Conservation (phyloP, 2,113 vertebrate species). For the Platichthys flesus region DNA sequence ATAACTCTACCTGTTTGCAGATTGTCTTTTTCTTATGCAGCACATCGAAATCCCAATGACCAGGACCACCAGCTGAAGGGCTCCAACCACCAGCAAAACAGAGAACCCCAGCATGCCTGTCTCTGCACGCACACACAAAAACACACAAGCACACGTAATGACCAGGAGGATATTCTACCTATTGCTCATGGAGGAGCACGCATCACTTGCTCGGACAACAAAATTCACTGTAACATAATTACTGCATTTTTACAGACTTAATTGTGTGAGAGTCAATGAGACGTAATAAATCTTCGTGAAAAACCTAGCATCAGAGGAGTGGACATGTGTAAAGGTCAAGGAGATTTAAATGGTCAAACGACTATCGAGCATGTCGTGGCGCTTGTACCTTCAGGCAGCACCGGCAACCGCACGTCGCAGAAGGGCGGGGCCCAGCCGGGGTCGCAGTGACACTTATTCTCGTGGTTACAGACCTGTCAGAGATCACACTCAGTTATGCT, state of each 20-base stretch:
- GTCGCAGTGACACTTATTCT: constrained; percentile 88
- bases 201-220: constrained; percentile 22
- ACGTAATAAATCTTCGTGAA: constrained; percentile 21
- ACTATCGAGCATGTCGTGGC: neutral
- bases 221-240: constrained; percentile 52
- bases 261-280: constrained; percentile 40
- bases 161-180: neutral
- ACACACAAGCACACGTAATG: neutral
- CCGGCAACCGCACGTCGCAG: constrained; percentile 75
- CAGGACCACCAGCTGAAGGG: constrained; percentile 62
- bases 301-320: constrained; percentile 15
- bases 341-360: constrained; percentile 8
- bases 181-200: constrained; percentile 12
- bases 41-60: constrained; percentile 64
- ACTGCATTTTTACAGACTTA: constrained; percentile 31
- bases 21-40: constrained; percentile 39
- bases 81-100: constrained; percentile 50
- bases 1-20: constrained; percentile 66
- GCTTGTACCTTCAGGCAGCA: constrained; percentile 73
- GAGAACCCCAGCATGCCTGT: constrained; percentile 29
- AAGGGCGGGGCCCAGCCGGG: constrained; percentile 89
- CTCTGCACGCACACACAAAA: constrained; percentile 57
- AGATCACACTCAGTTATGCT: constrained; percentile 41
- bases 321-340: neutral
- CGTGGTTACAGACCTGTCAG: constrained; percentile 91